Evolutionary conservation across 1,140 invertebrate genomes (phyloP).

Genomic region (Lerema accius): DNA sequence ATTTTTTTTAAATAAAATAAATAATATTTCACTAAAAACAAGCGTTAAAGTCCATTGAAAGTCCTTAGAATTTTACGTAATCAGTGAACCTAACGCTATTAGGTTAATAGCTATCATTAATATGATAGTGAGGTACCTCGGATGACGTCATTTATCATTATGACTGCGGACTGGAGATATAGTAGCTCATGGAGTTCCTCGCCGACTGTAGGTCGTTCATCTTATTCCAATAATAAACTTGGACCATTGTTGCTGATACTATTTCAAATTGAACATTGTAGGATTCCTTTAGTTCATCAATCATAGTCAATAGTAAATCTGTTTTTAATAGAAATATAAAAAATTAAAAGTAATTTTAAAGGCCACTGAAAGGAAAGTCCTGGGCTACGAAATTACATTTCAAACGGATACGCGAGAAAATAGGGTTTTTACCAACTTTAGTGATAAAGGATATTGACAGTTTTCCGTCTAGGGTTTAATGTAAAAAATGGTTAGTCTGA

Average conservation of each 20-base stretch:
- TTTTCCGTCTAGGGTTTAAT: no score
- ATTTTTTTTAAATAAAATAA: no score
- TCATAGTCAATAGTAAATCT: not conserved
- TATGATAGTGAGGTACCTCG: not conserved
- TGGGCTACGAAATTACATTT: not conserved
- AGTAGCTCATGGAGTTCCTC: not conserved
- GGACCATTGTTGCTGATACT: slow-evolving; percentile 3
- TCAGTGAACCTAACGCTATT: not conserved
- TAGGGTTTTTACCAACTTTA: no score
- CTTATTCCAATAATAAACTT: slow-evolving; percentile 4
- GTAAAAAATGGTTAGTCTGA: no score
- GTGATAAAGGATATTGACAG: no score
- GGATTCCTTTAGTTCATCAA: not conserved
- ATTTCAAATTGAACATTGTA: slow-evolving; percentile 1
- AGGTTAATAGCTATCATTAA: not conserved
- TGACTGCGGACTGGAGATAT: not conserved
- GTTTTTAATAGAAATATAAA: no score
- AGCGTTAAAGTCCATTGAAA: no score
- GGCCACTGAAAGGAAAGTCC: not conserved
- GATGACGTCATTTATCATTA: not conserved
- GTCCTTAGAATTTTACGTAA: not conserved
- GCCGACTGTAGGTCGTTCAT: not conserved
- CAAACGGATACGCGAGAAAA: no score
- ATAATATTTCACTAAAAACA: no score
- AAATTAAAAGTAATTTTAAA: not conserved